A percentile compares a stretch with the other conserved stretches of the same genome.
phyloP scores from a whole-genome alignment of 2,113 vertebrate genomes.

The Hassar affinis region DNA sequence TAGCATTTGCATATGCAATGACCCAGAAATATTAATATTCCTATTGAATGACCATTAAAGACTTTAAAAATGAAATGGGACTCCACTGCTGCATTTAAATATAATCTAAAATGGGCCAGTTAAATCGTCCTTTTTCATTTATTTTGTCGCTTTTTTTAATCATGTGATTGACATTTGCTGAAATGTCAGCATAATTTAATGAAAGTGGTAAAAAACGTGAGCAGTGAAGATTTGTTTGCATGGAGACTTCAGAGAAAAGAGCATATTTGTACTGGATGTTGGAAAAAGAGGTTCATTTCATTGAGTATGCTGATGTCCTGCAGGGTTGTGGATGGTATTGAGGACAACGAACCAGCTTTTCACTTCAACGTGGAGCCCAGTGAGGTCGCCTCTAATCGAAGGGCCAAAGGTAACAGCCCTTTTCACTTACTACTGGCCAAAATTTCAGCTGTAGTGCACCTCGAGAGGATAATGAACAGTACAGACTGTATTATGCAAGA shows the following conservation, averaged over 20 bases:
- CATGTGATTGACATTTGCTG: neutral
- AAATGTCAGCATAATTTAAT: neutral
- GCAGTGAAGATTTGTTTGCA: neutral
- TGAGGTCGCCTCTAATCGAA: constrained; percentile 42
- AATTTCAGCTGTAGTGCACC: neutral
- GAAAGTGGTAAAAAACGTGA: neutral
- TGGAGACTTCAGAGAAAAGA: neutral
- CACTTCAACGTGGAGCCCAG: constrained; percentile 75
- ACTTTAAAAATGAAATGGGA: neutral
- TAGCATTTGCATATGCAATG: neutral
- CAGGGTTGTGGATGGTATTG: constrained; percentile 92
- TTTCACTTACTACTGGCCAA: neutral
- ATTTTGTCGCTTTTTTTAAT: neutral
- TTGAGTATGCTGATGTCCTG: constrained; percentile 36
- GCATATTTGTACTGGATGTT: neutral
- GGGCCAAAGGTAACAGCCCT: constrained; percentile 59
- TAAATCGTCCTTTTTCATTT: neutral
- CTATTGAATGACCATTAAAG: neutral
- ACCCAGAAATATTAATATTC: neutral
- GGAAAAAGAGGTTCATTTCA: neutral
- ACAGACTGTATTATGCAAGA: too few species aligned
- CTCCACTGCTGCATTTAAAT: neutral
- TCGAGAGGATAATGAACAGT: neutral
- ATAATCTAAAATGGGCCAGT: neutral
- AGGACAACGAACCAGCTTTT: constrained; percentile 81